A percentile compares a stretch with the other conserved stretches of the same genome.
Conservation (phyloP, 92 coral and sea anemone species). For the Galaxea fascicularis region DNA sequence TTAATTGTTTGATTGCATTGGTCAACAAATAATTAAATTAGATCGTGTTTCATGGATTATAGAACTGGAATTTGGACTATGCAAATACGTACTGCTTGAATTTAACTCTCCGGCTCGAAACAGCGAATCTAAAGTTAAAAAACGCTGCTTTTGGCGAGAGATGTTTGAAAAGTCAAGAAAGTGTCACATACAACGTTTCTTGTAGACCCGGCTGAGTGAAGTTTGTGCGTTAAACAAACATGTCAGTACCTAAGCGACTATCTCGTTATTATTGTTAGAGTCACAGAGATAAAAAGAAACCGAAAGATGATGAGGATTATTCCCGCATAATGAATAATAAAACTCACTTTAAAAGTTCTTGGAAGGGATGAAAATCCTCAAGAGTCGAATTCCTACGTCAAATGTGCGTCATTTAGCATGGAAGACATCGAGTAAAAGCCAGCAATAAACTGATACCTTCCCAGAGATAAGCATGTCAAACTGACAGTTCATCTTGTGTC, state of each 20-base stretch:
- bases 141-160: not conserved
- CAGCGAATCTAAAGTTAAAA: not conserved
- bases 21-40: constrained; percentile 81
- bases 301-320: not conserved
- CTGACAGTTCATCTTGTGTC: constrained; percentile 50
- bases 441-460: constrained; percentile 34
- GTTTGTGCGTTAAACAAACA: constrained; percentile 38
- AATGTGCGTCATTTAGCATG: not conserved
- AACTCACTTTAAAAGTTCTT: constrained; percentile 33
- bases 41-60: constrained; percentile 65
- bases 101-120: not conserved
- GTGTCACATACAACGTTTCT: not conserved
- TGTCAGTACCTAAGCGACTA: constrained; percentile 37
- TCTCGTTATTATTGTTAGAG: constrained; percentile 12
- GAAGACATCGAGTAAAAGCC: constrained; percentile 1
- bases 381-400: not conserved
- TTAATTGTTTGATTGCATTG: constrained; percentile 72
- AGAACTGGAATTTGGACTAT: constrained; percentile 32
- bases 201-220: constrained; percentile 24
- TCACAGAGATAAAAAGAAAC: constrained; percentile 38
- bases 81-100: constrained; percentile 9
- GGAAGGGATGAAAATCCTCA: constrained; percentile 6
- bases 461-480: constrained; percentile 38
- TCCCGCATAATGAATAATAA: not conserved
- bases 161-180: not conserved